These are phyloP conservation scores for Physella acuta DNA, from an alignment of 1,140 invertebrate species.

Conservation along the genomic window DNA sequence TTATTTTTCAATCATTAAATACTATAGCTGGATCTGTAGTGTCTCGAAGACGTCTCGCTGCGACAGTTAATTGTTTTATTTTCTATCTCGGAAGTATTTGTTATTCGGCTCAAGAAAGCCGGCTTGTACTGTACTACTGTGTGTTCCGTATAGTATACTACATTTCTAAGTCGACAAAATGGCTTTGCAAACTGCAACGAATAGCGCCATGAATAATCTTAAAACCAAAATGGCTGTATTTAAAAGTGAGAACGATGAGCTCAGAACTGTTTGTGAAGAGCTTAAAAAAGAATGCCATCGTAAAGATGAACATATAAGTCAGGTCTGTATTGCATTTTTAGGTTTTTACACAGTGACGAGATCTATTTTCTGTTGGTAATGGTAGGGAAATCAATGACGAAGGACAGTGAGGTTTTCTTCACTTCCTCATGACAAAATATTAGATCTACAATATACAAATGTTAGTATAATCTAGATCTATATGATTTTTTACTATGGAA, in stretches of 20 bases:
- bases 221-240: slow-evolving; percentile 99
- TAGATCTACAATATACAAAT: too few species aligned
- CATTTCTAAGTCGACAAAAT: slow-evolving; percentile 13
- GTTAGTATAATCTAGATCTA: too few species aligned
- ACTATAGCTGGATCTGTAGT: too few species aligned
- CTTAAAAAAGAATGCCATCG: slow-evolving; percentile 66
- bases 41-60: too few species aligned
- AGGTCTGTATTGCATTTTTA: slow-evolving; percentile 38
- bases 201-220: slow-evolving; percentile 65
- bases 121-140: slow-evolving; percentile 13
- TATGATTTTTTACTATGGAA: too few species aligned
- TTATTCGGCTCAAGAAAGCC: slow-evolving; percentile 18
- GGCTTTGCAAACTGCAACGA: slow-evolving; percentile 22
- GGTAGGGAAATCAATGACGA: too few species aligned
- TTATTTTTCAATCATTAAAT: too few species aligned
- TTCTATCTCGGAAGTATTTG: slow-evolving; percentile 17
- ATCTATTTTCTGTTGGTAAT: too few species aligned
- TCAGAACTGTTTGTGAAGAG: slow-evolving; percentile 73
- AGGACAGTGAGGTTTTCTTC: too few species aligned
- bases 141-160: neutral
- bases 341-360: neutral
- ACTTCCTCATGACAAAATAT: too few species aligned
- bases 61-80: slow-evolving; percentile 6
- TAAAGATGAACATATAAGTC: slow-evolving; percentile 80
- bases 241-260: slow-evolving; percentile 96